Evolutionary conservation across 1,140 invertebrate genomes (phyloP), one percentile per base, ranked within the genome.

Genomic region (Pygmarrhopalites habei): DNA sequence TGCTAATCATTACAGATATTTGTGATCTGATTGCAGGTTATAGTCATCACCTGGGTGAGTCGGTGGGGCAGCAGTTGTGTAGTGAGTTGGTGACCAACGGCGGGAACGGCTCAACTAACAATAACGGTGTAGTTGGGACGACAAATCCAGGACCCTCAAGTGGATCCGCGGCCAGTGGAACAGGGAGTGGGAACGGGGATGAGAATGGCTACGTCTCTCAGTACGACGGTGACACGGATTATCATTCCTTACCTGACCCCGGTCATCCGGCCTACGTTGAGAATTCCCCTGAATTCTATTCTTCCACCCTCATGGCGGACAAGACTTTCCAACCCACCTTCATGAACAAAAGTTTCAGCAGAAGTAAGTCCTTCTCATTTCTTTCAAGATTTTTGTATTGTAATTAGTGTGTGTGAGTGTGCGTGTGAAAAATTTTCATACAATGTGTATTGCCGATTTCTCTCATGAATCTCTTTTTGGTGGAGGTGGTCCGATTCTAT

Each of bases 281-380:
- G 58, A 81, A 79, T 68, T 85, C 83, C 70, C 84, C 85, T 46
- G 87, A 90, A 71, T 88, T 89, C 71, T 90, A 92, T 72, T 82
- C 83, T 66, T 77, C 82, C 68, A 70, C 77, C 51, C 77, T 69
- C 32, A 47, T 70, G 21, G 63, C 62, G 21, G 67, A 68, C 35
- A 74, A 75, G 56, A 72, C 58, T 17, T 60, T 51, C n/a, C 63
- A 65, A 52, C 23, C 60, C 15, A 43, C 59, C 23, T 66, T 64
- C 51, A 71, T 68, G 39, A 68, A 60, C 41, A 70, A 65, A 51
- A 66, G 46, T 49, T 70, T 55, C 59, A 57, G 53, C 25, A 60
- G 64, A 68, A 60, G 66, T 68, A 65, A 68, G 66, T 65, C 5
- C n/a, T 41, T 41, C n/a, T 41, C n/a, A n/a, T 12, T 41, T 41